Conservation (phyloP, 2,113 vertebrate species). For the Leucosticte australis region DNA sequence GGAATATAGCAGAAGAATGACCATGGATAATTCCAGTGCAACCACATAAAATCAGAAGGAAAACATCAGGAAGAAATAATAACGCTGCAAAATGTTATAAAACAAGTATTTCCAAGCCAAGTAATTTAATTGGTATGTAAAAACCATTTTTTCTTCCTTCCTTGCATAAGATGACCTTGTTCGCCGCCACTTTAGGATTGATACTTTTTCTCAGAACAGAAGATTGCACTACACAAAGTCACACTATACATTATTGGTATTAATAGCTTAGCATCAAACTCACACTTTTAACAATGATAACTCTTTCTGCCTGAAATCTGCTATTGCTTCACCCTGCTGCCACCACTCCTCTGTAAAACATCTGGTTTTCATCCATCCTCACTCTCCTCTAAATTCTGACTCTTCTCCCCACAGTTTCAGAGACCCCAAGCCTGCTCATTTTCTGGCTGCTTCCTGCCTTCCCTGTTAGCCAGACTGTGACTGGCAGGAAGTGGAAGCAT, state of each 20-base stretch:
- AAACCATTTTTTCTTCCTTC: not conserved
- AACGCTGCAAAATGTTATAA: not conserved
- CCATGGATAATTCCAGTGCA: not conserved
- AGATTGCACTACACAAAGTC: not conserved
- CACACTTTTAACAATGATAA: not conserved
- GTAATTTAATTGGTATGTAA: not conserved
- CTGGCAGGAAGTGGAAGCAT: not conserved
- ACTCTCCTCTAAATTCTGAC: not conserved
- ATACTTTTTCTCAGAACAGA: not conserved
- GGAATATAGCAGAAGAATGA: not conserved
- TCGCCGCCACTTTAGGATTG: not conserved
- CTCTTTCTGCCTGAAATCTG: not conserved
- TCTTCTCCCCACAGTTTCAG: not conserved
- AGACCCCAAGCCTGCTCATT: not conserved
- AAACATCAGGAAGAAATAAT: not conserved
- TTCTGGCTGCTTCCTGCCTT: not conserved
- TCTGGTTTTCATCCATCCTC: not conserved
- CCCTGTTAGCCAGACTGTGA: not conserved
- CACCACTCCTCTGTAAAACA: not conserved
- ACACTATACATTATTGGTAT: not conserved
- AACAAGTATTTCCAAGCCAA: not conserved
- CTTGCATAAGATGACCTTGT: not conserved
- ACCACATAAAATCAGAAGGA: not conserved
- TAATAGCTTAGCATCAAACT: not conserved
- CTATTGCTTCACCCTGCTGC: not conserved